Base-by-base conservation (phyloP, 2,888 invertebrate species). In the Phalera bucephala region DNA sequence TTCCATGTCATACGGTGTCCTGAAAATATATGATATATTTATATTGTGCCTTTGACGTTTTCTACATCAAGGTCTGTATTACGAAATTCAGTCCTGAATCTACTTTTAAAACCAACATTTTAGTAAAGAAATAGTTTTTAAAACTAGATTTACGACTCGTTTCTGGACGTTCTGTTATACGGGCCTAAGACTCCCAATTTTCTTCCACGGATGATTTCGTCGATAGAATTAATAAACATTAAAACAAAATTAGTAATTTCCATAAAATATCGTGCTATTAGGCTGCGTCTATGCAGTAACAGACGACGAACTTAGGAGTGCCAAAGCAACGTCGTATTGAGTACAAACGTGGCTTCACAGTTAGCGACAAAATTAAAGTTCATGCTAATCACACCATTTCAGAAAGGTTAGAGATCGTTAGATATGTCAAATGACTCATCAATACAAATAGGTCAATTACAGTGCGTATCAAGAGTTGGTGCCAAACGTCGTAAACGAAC, bases 1-100 rank as follows among this genome's bases (percentile, higher is more conserved):
- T 93, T 91, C 95, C 96, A 96, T 34, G 95, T 95, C 91, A 96
- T 86, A 13, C 87, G 79, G 41, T 89, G 89, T 40, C 89, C 89
- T 89, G 64, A 31, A 58, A 63, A 28, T 17, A 3, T 17, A 17
- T 17, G 6, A 2, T 11, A 12, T 8, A 25, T 12, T 2, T 10
- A 1, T 3, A 22, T 22, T 10, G 1, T 22, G 7, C 3, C 10
- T 3, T 10, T n/a, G 7, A 9, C 21, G 8, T 21, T 6, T n/a
- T 1, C 2, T 9, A n/a, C 21, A n/a, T n/a, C n/a, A n/a, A n/a
- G n/a, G n/a, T n/a, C n/a, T n/a, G n/a, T n/a, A n/a, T n/a, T n/a
- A n/a, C n/a, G n/a, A n/a, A n/a, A n/a, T n/a, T n/a, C n/a, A n/a
- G n/a, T n/a, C n/a, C n/a, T n/a, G n/a, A n/a, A n/a, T n/a, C n/a